Base-by-base conservation (phyloP, 2,113 vertebrate species). In the Tenrec ecaudatus region DNA sequence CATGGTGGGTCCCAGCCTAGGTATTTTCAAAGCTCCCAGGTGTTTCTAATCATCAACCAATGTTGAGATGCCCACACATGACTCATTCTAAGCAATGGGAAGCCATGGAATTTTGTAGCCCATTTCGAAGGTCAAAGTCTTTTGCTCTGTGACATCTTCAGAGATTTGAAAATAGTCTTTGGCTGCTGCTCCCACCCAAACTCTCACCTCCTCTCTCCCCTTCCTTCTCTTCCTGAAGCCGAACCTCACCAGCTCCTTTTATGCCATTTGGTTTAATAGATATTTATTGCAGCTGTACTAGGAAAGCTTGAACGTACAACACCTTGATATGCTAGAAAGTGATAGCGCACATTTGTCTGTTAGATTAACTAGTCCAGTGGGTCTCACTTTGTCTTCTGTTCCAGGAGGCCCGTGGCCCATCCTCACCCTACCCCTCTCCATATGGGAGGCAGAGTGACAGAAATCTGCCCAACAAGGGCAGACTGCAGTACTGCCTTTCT, bases 381-480 rank as follows among this genome's bases (percentile, higher is more conserved):
- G 11, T 29, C 6, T 71, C 22, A 33, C 12, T 4, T 69, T 14
- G 25, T 40, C 31, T 43, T 71, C 47, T 33, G 66, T 33, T 53
- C 36, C 0, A 0, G 0, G 60, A 73, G 22, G 43, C 12, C 43
- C 12, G 20, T 3, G 22, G n/a, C 58, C 80, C 29, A 29, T 33
- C 25, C 17, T 3, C 9, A 8, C 25, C 27, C 68, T 78, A 27
- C 66, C 5, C 64, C 23, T 62, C 9, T 77, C 22, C 76, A 10
- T 0, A 53, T 10, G 47, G 47, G 1, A 3, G 25, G 19, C 19
- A 43, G 27, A 19, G 25, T 25, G 36, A 9, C 0, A 6, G 40
- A 3, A 4, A 53, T 14, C 4, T 0, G 0, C 82, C 25, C 0
- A 1, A 2, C 29, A 6, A 16, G 27, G 0, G 11, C 4, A 36